A percentile compares a stretch with the other conserved stretches of the same genome.
Conservation (phyloP, 2,888 invertebrate genomes). For the Imbricaverruca yamaguchii region DNA sequence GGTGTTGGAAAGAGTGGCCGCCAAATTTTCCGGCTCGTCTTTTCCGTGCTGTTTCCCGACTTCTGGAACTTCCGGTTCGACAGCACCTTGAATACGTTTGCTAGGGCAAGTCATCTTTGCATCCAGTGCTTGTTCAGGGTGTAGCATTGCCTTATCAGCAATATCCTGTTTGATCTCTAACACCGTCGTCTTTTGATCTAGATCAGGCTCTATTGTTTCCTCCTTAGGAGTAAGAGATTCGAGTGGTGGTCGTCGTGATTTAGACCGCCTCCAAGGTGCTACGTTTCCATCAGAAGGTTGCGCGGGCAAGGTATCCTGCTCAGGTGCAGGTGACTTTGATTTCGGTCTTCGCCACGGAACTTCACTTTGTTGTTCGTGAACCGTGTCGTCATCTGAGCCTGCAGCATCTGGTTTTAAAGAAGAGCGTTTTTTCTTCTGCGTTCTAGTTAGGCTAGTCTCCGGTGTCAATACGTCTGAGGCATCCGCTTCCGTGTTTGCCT, state of each 20-base stretch:
- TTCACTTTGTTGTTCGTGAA: not conserved
- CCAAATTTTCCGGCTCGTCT: not conserved
- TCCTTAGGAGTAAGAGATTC: not conserved
- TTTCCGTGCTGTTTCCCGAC: not conserved
- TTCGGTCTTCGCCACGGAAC: not conserved
- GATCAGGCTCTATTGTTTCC: no score
- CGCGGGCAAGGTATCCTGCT: not conserved
- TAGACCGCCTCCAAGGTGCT: not conserved
- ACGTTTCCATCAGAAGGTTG: not conserved
- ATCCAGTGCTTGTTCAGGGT: no score
- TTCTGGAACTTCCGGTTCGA: not conserved
- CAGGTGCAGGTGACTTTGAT: not conserved
- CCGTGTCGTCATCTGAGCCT: not conserved
- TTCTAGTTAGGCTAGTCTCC: not conserved
- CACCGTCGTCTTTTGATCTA: no score
- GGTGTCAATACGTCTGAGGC: not conserved
- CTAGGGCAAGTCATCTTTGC: no score
- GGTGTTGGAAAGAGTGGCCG: not conserved
- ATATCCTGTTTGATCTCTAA: no score
- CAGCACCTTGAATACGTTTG: not conserved
- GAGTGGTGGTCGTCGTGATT: not conserved
- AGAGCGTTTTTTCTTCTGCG: not conserved
- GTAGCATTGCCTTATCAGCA: no score
- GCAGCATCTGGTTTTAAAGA: not conserved
- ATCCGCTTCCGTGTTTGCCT: no score